Percentiles rank a stretch among this genome's conserved stretches.
phyloP scores from a whole-genome alignment of 1,140 invertebrate genomes.

The Onthophagus taurus region DNA sequence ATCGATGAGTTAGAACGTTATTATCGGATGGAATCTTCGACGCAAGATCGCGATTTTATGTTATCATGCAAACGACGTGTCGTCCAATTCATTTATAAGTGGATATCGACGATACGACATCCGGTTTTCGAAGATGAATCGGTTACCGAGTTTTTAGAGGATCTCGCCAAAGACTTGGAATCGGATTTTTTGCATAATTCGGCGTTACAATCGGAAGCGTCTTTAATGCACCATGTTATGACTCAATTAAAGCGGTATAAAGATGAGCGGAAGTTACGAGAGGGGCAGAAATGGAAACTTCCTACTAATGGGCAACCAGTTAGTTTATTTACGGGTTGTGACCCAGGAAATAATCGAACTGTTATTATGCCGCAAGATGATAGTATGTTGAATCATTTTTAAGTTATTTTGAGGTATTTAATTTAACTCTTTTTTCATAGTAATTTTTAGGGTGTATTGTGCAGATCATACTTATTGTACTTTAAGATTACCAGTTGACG shows the following conservation, averaged over 20 bases:
- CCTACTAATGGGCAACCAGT: conserved; percentile 59
- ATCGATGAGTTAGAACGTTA: conserved; percentile 66
- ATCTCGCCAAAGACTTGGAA: conserved; percentile 59
- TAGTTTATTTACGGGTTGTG: conserved; percentile 48
- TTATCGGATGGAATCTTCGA: conserved; percentile 52
- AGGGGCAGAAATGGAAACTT: conserved; percentile 59
- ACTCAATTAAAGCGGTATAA: conserved; percentile 45
- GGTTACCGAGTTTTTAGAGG: conserved; percentile 64
- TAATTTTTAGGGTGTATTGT: conserved; percentile 77
- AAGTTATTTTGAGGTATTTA: background rate
- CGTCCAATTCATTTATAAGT: conserved; percentile 69
- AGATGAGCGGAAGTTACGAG: conserved; percentile 46
- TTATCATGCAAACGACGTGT: conserved; percentile 66
- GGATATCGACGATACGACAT: conserved; percentile 62
- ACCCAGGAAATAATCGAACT: conserved; percentile 42
- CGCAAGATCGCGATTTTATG: conserved; percentile 61
- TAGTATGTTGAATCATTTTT: conserved; percentile 40
- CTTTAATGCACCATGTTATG: conserved; percentile 56
- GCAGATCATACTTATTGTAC: conserved; percentile 82
- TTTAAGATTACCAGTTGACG: conserved; percentile 60
- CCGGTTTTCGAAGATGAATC: conserved; percentile 66
- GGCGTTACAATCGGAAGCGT: conserved; percentile 52
- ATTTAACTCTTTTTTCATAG: conserved; percentile 42
- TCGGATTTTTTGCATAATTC: conserved; percentile 45
- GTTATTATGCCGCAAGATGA: conserved; percentile 58